A percentile compares a stretch with the other conserved stretches of the same genome.
Evolutionary conservation across 2,888 invertebrate genomes (phyloP).

Genomic region (Andrena chrysosceles): DNA sequence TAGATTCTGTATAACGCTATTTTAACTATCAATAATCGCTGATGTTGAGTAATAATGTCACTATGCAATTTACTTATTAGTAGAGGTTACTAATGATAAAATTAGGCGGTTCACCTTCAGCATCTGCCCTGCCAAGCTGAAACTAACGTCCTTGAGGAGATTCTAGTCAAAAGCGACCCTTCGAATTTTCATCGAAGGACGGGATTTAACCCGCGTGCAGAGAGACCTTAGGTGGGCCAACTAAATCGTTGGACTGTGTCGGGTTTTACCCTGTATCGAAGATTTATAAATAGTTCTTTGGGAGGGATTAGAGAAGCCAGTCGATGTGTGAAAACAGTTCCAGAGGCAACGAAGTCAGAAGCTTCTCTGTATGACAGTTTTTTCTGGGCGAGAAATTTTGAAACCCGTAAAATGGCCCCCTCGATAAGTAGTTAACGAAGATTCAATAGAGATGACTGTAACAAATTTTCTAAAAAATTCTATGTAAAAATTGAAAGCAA

Average conservation of each 20-base stretch:
- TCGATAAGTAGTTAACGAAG: no score
- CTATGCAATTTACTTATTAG: no score
- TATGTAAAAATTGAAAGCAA: no score
- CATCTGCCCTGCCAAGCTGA: neutral
- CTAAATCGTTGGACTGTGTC: conserved; percentile 41
- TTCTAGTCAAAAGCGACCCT: conserved; percentile 36
- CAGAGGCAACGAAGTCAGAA: neutral
- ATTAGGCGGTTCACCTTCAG: neutral
- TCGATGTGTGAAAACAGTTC: conserved; percentile 9
- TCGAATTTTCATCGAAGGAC: conserved; percentile 15
- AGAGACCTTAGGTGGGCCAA: conserved; percentile 35
- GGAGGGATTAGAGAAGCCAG: conserved; percentile 29
- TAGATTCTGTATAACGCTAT: no score
- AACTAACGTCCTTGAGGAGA: neutral
- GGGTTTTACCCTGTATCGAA: conserved; percentile 48
- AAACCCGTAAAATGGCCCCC: no score
- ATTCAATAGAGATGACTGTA: no score
- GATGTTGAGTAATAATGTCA: no score
- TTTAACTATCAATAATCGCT: no score
- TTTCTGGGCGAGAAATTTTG: no score
- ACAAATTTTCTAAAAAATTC: no score
- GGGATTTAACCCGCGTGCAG: conserved; percentile 27
- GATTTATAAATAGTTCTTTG: conserved; percentile 59
- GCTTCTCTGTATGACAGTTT: no score
- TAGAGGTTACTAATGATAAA: neutral